Base-by-base conservation (phyloP, 2,888 invertebrate genomes). In the Catocala sponsa region DNA sequence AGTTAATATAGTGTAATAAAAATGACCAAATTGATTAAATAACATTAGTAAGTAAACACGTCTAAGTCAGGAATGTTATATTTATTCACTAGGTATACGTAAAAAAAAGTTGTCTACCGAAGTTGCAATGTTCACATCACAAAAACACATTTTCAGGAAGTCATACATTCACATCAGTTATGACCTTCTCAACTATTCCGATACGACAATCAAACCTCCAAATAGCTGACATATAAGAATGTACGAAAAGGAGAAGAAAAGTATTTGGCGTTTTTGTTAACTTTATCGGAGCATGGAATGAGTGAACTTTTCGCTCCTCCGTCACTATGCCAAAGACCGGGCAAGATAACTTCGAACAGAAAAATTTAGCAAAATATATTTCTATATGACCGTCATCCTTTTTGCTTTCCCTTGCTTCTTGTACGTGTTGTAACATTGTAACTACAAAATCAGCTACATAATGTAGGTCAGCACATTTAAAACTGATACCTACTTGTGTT, bases 261-360 rank as follows among this genome's bases (percentile, higher is more conserved):
- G 46, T 42, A 50, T 56, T 59, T 48, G 44, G 13, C 32, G 25
- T 56, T 70, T 72, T 75, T 64, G 60, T 55, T 46, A 66, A 64
- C 62, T 72, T 76, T 66, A 70, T 70, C 61, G 57, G 38, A 57
- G 54, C 59, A 59, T 63, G 50, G 51, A 41, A 46, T 33, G 54
- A 57, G 50, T 48, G 48, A 66, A 59, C 48, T 76, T 70, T 70
- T 60, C 38, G 10, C 25, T 59, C 15, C 12, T 33, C n/a, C 42
- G 11, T 48, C 66, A 66, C 59, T 56, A 25, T 42, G 56, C 53
- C 51, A 63, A 53, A 49, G 48, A 65, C 62, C 58, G 46, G 60
- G 41, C 59, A 42, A 63, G 58, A 65, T 58, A 65, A 63, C 59
- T 38, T 46, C 49, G 33, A 54, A 42, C 25, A 51, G 51, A 48